Evolutionary conservation across 2,113 vertebrate genomes (phyloP).

Genomic region (Myiagra hebetior): DNA sequence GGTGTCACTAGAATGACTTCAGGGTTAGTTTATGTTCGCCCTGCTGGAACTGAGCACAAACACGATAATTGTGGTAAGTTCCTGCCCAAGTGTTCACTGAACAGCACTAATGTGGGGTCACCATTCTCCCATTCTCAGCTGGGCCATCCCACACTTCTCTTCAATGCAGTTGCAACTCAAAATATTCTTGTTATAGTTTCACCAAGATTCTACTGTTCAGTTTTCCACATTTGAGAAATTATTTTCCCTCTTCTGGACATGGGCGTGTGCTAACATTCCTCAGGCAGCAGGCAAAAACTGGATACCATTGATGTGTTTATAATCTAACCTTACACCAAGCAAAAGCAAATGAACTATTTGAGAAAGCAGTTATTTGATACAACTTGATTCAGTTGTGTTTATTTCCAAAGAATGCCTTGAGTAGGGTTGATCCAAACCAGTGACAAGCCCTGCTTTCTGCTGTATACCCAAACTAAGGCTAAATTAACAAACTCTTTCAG

Average conservation of each 20-base stretch:
- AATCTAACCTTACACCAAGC: neutral
- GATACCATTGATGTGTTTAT: constrained; percentile 22
- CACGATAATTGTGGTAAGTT: rapidly evolving
- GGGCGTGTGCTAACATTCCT: neutral
- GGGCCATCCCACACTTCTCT: neutral
- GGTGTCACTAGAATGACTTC: neutral
- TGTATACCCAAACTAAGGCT: neutral
- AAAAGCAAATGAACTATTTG: neutral
- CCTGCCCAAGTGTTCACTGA: neutral
- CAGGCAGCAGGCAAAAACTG: constrained; percentile 8
- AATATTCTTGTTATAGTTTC: neutral
- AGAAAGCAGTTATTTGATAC: constrained; percentile 33
- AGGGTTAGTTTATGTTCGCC: neutral
- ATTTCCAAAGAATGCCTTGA: constrained; percentile 19
- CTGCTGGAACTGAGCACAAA: neutral
- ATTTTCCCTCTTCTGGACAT: neutral
- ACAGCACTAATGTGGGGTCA: neutral
- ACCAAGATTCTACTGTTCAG: neutral
- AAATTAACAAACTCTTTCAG: constrained; percentile 51
- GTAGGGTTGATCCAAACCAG: constrained; percentile 17
- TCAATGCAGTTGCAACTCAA: neutral
- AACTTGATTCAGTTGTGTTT: constrained; percentile 26
- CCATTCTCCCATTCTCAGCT: neutral
- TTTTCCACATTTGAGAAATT: neutral
- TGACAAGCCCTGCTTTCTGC: constrained; percentile 15